Base-by-base conservation (phyloP, 2,888 invertebrate genomes). In the Liopterus haemorrhoidalis region DNA sequence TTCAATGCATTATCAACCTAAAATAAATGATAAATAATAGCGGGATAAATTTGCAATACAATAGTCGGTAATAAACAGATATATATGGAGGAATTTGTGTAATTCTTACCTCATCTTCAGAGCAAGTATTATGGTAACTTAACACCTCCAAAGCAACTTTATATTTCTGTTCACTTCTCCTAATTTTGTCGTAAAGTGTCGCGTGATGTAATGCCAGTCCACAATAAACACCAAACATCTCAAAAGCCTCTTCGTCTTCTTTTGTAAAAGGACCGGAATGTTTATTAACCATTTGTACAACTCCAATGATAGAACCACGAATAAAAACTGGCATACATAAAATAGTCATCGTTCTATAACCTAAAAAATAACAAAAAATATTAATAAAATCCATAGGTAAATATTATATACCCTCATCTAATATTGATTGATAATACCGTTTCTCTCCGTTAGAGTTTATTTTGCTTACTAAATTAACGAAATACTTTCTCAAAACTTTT, bases 271-370 rank as follows among this genome's bases (percentile, higher is more conserved):
- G 55, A 8, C 73, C 75, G n/a, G 68, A 67, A 12, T 73, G 70
- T 59, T 81, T 81, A 55, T 81, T 81, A 0, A 90, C 86, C 89
- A 90, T 90, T 68, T 91, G 89, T 1, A 90, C 87, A 1, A 90
- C 89, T 6, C 60, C 87, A 48, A 90, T 89, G 5, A 88, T 78
- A 49, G 73, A 75, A 22, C 82, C 81, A 46, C 85, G 71, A 12
- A 85, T 86, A 65, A 82, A 86, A 28, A 91, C 84, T 0, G 90
- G 91, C 89, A 90, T 89, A 64, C 89, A 89, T 1, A 90, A 73
- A 28, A 90, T 87, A 18, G 80, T 81, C 51, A 77, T 73, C 0
- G 88, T 89, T 54, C 72, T 75, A 55, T 81, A 81, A 1, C 80
- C 81, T 62, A 46, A 9, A 50, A 51, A 5, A 42, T 24, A 11